These are phyloP conservation scores for Caenorhabditis uteleia DNA, from an alignment of 2,888 invertebrate species.

Conservation along the genomic window DNA sequence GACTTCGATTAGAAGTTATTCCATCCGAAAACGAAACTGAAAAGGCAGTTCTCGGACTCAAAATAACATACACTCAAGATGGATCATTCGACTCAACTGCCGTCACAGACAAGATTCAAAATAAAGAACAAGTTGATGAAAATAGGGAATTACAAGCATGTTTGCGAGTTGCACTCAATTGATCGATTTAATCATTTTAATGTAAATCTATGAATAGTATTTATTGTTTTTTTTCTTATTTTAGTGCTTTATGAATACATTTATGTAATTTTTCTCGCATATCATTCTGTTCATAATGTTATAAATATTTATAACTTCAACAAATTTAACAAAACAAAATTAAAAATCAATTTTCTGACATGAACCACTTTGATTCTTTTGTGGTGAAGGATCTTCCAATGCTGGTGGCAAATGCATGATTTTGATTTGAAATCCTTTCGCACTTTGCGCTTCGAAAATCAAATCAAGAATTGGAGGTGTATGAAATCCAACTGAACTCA, in stretches of 20 bases:
- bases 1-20: slow-evolving; percentile 45
- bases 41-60: slow-evolving; percentile 21
- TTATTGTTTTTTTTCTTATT: background rate
- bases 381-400: slow-evolving; percentile 17
- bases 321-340: no score
- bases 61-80: slow-evolving; percentile 32
- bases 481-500: slow-evolving; percentile 30
- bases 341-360: slow-evolving; percentile 28
- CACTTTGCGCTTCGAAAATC: slow-evolving; percentile 21
- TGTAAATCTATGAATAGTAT: background rate
- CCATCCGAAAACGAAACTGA: slow-evolving; percentile 2
- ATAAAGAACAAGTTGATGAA: slow-evolving; percentile 13
- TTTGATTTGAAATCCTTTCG: slow-evolving; percentile 29
- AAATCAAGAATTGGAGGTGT: slow-evolving; percentile 36
- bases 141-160: background rate
- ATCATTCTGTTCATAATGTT: background rate
- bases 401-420: slow-evolving; percentile 37
- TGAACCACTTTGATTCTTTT: slow-evolving; percentile 3
- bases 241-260: background rate
- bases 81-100: slow-evolving; percentile 26
- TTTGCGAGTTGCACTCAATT: background rate
- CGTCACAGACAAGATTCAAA: slow-evolving; percentile 16
- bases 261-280: background rate
- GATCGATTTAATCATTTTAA: no score
- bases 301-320: background rate